Evolutionary conservation across 2,797 vertebrate species (phyloP).

Genomic region (Girardinus metallicus): DNA sequence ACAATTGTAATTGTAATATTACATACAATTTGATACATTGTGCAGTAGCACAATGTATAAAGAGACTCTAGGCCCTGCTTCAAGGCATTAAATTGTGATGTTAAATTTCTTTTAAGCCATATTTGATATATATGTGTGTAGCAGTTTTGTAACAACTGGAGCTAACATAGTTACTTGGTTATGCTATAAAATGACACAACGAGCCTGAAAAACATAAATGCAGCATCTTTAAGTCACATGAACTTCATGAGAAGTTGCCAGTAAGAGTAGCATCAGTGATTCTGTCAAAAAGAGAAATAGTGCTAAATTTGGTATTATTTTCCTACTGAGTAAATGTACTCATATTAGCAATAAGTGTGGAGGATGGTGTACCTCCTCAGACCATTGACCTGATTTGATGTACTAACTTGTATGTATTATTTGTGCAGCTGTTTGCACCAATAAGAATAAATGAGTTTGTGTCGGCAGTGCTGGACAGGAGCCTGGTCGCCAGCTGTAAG

Average conservation of each 20-base stretch:
- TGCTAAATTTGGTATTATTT: neutral
- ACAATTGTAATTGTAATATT: too few relatives aligned
- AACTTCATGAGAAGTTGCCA: neutral
- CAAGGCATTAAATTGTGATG: too few relatives aligned
- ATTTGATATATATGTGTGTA: too few relatives aligned
- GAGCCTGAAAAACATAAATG: neutral
- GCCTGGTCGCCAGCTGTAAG: conserved; percentile 93
- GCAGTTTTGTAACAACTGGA: too few relatives aligned
- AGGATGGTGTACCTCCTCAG: neutral
- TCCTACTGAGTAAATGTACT: neutral
- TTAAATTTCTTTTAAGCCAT: too few relatives aligned
- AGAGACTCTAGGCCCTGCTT: too few relatives aligned
- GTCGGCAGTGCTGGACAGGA: conserved; percentile 89
- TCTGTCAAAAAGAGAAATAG: too few relatives aligned
- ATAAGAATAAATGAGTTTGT: conserved; percentile 28
- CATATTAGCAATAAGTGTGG: neutral
- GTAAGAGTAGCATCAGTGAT: neutral
- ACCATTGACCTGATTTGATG: conserved; percentile 22
- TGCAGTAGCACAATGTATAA: neutral
- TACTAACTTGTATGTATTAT: conserved; percentile 9
- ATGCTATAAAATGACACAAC: too few relatives aligned
- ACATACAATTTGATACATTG: too few relatives aligned
- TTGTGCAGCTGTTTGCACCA: conserved; percentile 52
- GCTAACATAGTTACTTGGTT: too few relatives aligned
- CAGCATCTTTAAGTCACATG: neutral